Evolutionary conservation across 2,797 vertebrate genomes (phyloP), one percentile per base, ranked within the genome.

Genomic region (Echeneis naucrates): DNA sequence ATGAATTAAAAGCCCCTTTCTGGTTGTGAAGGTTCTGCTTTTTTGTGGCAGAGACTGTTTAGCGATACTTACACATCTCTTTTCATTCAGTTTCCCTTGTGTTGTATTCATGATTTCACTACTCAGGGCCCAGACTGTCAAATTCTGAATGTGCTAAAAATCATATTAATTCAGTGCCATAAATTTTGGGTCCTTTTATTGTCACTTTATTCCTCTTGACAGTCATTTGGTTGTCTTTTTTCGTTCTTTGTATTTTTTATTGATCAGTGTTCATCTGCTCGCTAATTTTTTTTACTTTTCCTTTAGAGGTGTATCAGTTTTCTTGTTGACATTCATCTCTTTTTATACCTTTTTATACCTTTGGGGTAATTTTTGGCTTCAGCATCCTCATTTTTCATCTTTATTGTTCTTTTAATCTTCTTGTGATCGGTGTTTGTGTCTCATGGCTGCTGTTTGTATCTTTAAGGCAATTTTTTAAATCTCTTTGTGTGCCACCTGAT

Each of bases 281-380:
- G 27, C 8, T 24, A 9, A 11, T 40, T 40, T 21, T 40, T 21
- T 35, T 33, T 1, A 4, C n/a, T n/a, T n/a, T n/a, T 21, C n/a
- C 5, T 19, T 35, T 13, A n/a, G 27, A 11, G 32, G 4, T 21
- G 7, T 4, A 35, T 55, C 16, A 8, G 3, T 19, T 17, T 17
- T 8, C 6, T 19, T 48, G 51, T 38, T 38, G 37, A 12, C 3
- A 12, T 38, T 40, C 14, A 6, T 42, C 6, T 7, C 16, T 45
- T 37, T 0, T 0, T 26, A n/a, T 23, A 45, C 0, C 0, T 0
- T 26, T 37, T 5, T 40, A 4, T 17, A 16, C 16, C 16, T 48
- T 27, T 19, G 8, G 9, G 8, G 4, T 35, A 3, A 37, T 38
- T 56, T 23, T 38, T n/a, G 1, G 8, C 56, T 11, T 68, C 44